Evolutionary conservation across 1,140 invertebrate genomes (phyloP), one percentile per base, ranked within the genome.

Genomic region (Zaprionus nigranus): DNA sequence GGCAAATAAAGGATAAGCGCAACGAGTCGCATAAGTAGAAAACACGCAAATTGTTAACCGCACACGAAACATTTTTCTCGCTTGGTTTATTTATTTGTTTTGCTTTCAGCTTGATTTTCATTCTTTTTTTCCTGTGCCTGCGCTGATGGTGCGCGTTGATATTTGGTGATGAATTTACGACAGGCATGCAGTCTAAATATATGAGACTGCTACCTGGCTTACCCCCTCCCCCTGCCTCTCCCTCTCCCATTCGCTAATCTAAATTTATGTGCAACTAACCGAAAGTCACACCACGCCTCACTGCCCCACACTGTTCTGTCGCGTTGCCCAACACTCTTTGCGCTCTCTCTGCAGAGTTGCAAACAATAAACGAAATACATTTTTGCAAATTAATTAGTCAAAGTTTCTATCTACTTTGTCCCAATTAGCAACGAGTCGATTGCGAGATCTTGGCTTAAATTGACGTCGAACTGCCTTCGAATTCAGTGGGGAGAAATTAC

Each of bases 331-430:
- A 63, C 67, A 81, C 72, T 67, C 71, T 30, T 75, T 66, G 78
- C 58, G 66, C 30, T 34, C 66, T 34, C 66, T 24, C 66, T 62
- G 24, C 71, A 71, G 79, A 63, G 67, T 81, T 80, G 75, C 17
- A 40, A 53, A 51, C 54, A 58, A 26, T 28, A 60, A 79, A 67
- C 57, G 60, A 51, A 63, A 66, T 69, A 60, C 62, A 53, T 62
- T 63, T 71, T 70, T 40, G 75, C 78, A 75, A 81, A 81, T 81
- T 81, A 79, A 81, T 81, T 79, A 79, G 66, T 66, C 22, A 69
- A 80, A 77, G 67, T 34, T 77, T 65, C 36, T 60, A 30, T 51
- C 64, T 70, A 26, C 28, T 57, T 62, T 61, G 40, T 30, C 43
- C 17, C 62, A 78, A 78, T 80, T 80, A 70, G 66, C 54, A 6